phyloP scores from a whole-genome alignment of 2,888 invertebrate species.

The Timema podura region DNA sequence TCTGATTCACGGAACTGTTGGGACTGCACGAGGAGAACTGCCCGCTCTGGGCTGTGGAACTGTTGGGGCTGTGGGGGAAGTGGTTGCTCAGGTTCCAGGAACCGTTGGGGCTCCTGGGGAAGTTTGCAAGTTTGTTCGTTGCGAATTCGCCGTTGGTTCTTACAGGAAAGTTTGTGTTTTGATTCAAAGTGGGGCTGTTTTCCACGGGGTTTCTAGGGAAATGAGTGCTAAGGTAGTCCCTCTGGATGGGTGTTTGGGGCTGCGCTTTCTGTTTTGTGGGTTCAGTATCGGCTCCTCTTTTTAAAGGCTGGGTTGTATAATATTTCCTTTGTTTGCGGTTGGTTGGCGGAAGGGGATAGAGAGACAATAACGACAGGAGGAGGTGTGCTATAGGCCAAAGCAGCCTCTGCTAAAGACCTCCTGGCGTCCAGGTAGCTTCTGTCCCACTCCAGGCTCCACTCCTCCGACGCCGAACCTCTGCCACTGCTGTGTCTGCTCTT shows the following conservation, averaged over 20 bases:
- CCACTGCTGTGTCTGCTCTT: slow-evolving; percentile 28
- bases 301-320: background rate
- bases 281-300: background rate
- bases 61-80: slow-evolving; percentile 44
- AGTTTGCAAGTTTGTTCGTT: too few relatives aligned
- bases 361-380: slow-evolving; percentile 33
- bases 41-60: slow-evolving; percentile 41
- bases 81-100: background rate
- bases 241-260: too few relatives aligned
- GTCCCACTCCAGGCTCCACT: slow-evolving; percentile 32
- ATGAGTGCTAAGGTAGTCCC: slow-evolving; percentile 32
- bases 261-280: too few relatives aligned
- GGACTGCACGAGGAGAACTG: background rate
- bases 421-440: slow-evolving; percentile 19
- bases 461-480: slow-evolving; percentile 27
- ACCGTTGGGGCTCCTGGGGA: too few relatives aligned
- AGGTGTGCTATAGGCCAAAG: slow-evolving; percentile 22
- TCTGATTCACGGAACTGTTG: background rate
- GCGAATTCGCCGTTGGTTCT: too few relatives aligned
- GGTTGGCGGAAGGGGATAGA: slow-evolving; percentile 25
- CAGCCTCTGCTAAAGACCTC: slow-evolving; percentile 23
- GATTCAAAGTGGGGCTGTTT: too few relatives aligned
- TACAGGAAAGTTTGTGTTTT: too few relatives aligned
- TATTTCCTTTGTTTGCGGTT: too few relatives aligned
- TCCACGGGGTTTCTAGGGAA: too few relatives aligned